Percentiles rank a stretch among this genome's conserved stretches.
Evolutionary conservation across 2,113 vertebrate species (phyloP).

Genomic region (Pygoscelis antarcticus): DNA sequence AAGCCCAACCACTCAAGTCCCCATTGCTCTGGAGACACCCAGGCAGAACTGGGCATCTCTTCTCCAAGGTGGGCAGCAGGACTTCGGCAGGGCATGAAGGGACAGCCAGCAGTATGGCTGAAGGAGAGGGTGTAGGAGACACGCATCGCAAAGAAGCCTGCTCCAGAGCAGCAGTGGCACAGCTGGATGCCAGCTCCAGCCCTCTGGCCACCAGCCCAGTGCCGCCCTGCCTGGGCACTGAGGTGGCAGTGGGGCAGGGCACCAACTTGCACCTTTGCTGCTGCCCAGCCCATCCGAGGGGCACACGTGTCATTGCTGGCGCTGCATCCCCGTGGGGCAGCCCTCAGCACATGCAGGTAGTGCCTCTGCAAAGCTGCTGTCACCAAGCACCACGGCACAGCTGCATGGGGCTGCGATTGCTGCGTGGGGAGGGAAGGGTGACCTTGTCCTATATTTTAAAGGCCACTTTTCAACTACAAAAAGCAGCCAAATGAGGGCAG

Average conservation of each 20-base stretch:
- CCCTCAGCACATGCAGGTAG: neutral
- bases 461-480: slow-evolving; percentile 29
- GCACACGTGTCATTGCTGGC: fast-evolving
- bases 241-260: neutral
- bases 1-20: neutral
- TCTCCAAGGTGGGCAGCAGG: neutral
- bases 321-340: fast-evolving
- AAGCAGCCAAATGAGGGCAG: slow-evolving; percentile 46
- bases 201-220: neutral
- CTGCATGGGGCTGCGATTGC: neutral
- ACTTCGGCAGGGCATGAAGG: fast-evolving
- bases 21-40: neutral
- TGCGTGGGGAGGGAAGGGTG: neutral
- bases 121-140: neutral
- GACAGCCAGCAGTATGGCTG: fast-evolving
- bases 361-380: neutral
- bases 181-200: neutral
- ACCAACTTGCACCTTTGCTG: fast-evolving
- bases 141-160: fast-evolving
- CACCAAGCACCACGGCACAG: neutral
- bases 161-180: neutral
- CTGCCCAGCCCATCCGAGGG: neutral
- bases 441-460: slow-evolving; percentile 68
- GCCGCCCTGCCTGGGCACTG: neutral
- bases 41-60: neutral